Evolutionary conservation across 1,140 invertebrate species (phyloP).

Genomic region (Tribolium madens): DNA sequence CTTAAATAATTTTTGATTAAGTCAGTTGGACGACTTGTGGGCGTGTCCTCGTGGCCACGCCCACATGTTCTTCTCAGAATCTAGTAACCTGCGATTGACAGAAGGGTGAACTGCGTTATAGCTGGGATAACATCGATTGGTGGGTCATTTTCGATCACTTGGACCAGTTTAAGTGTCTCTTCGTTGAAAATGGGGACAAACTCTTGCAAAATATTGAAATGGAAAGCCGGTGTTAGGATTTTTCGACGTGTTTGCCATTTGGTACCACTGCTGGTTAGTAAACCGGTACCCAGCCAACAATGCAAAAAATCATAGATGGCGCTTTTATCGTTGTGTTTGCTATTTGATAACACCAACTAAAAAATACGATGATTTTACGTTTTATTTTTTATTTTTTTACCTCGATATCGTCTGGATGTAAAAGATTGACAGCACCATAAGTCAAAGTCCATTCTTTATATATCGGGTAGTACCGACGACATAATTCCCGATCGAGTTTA

Average conservation of each 20-base stretch:
- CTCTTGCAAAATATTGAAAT: conserved; percentile 80
- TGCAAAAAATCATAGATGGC: conserved; percentile 14
- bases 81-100: conserved; percentile 68
- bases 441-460: not conserved
- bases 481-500: not conserved
- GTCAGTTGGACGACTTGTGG: not conserved
- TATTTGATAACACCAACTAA: conserved; percentile 7
- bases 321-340: conserved; percentile 34
- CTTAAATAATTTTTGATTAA: conserved; percentile 64
- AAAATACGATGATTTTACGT: not conserved
- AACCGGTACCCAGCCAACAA: conserved; percentile 74
- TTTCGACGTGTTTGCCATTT: conserved; percentile 78
- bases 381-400: conserved; percentile 1
- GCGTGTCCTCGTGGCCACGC: conserved; percentile 55
- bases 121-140: conserved; percentile 72
- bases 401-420: conserved; percentile 29
- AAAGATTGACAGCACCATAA: not conserved
- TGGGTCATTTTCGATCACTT: conserved; percentile 67
- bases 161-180: conserved; percentile 69
- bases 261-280: conserved; percentile 69
- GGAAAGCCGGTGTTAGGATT: conserved; percentile 81
- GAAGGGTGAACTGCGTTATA: conserved; percentile 72
- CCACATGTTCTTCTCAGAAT: conserved; percentile 65
- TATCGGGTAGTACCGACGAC: not conserved
- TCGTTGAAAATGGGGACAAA: conserved; percentile 79